Base-by-base conservation (phyloP, 2,797 vertebrate species). In the Sarcoramphus papa region DNA sequence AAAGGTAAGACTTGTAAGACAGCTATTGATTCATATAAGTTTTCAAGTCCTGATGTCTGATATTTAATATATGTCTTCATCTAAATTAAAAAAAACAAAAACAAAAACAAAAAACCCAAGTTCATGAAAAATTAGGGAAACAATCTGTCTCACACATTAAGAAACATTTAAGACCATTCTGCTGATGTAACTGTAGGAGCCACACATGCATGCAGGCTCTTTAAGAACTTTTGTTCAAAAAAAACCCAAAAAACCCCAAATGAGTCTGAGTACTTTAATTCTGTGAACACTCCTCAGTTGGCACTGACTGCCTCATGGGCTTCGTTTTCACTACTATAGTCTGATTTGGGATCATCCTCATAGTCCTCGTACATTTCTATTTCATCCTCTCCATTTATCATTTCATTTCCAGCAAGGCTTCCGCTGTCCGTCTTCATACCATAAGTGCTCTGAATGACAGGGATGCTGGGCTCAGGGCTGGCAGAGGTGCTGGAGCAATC, bases 311-410 rank as follows among this genome's bases (percentile, higher is more conserved):
- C 98, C 98, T 99, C 99, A 53, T 99, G 99, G 96, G 99, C 98
- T 98, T 99, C 99, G 4, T 99, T 99, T 98, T 99, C 99, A 96
- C 99, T 99, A 98, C 99, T 99, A 98, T 99, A 99, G 99, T 99
- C 99, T 98, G 99, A 99, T 99, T 99, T 99, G 98, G 99, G 99
- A 92, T 99, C 99, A 8, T 99, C 99, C 98, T 99, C 99, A 95
- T 99, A 99, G 98, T 99, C 99, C 95, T 99, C 99, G 16, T 99
- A 99, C 98, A 99, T 99, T 98, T 99, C 99, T 98, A 99, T 99
- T 93, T 99, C 99, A 69, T 99, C 99, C 97, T 98, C 99, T 78
- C 99, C 99, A 5, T 99, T 99, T 88, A 99, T 98, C 56, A 98
- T 98, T 96, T 98, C 98, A 2, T 97, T 99, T 93, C 98, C 99